Conservation (phyloP, 2,888 invertebrate species). For the Coelopa pilipes region DNA sequence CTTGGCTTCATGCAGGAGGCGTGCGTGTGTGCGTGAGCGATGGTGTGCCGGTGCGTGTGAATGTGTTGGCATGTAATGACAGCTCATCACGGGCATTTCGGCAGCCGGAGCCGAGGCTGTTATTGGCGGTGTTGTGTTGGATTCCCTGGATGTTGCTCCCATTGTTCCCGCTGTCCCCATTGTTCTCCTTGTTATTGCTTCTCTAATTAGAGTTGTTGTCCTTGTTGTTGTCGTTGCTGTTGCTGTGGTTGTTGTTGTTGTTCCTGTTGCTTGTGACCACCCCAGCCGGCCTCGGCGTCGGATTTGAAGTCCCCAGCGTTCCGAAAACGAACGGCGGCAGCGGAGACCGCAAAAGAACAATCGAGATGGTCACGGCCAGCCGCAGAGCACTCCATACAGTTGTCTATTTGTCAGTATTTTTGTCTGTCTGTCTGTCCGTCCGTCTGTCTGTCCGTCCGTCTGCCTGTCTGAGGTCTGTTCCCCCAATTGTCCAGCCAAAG, state of each 20-base stretch:
- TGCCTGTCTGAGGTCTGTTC: no score
- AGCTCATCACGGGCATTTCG: constrained; percentile 25
- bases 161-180: not conserved
- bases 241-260: not conserved
- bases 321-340: not conserved
- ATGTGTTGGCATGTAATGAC: constrained; percentile 21
- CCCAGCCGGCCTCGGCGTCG: not conserved
- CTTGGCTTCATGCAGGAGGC: constrained; percentile 8
- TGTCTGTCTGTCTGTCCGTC: no score
- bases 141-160: not conserved
- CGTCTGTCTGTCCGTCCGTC: no score
- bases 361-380: not conserved
- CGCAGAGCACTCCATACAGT: no score
- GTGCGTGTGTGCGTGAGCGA: not conserved
- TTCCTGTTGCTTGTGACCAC: not conserved
- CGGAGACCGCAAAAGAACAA: constrained; percentile 5
- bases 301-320: no score
- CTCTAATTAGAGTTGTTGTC: no score
- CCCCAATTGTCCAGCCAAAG: no score
- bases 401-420: no score
- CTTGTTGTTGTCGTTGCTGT: no score
- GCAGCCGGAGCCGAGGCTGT: constrained; percentile 13
- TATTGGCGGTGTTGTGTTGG: constrained; percentile 17
- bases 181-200: no score
- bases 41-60: not conserved